phyloP scores from a whole-genome alignment of 2,888 invertebrate genomes.

The Drosophila nr. perissopoda region DNA sequence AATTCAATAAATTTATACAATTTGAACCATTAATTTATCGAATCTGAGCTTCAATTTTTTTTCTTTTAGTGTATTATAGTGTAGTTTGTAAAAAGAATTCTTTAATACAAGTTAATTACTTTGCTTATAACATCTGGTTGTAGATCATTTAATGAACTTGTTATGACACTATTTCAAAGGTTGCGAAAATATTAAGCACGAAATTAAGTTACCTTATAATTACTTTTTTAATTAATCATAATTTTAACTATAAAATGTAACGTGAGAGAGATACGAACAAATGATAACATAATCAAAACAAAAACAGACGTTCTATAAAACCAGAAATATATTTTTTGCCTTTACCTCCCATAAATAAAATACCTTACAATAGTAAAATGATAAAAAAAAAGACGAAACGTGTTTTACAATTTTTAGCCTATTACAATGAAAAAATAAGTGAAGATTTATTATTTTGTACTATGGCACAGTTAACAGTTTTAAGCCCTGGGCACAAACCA shows the following conservation, averaged over 20 bases:
- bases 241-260: background rate
- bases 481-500: conserved; percentile 18
- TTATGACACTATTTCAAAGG: background rate
- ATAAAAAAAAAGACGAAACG: background rate
- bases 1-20: background rate
- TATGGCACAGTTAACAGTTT: conserved; percentile 6
- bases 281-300: background rate
- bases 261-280: background rate
- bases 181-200: background rate
- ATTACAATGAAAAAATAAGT: conserved; percentile 11
- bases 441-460: background rate
- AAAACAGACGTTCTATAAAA: background rate
- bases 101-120: conserved; percentile 3
- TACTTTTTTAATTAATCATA: too few relatives aligned
- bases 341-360: background rate
- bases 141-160: background rate
- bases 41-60: background rate
- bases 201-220: background rate
- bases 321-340: too few relatives aligned
- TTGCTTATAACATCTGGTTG: background rate
- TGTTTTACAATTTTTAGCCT: conserved; percentile 15
- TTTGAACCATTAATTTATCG: background rate
- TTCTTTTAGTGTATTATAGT: background rate
- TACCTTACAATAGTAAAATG: background rate
- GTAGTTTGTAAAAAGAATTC: background rate